Percentiles rank a stretch among this genome's conserved stretches.
phyloP scores from a whole-genome alignment of 2,888 invertebrate species.

The Trachelus iudaicus region DNA sequence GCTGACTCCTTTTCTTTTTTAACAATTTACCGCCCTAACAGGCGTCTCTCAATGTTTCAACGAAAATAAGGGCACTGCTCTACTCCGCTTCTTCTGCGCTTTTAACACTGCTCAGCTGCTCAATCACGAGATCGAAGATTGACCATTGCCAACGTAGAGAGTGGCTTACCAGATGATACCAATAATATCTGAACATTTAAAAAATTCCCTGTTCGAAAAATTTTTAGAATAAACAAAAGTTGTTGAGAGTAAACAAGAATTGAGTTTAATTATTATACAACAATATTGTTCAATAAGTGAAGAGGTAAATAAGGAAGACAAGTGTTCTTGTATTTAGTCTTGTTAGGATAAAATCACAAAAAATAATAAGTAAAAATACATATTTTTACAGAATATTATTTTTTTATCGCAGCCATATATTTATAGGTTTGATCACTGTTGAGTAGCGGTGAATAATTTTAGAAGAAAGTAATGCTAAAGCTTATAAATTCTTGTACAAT shows the following conservation, averaged over 20 bases:
- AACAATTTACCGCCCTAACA: slow-evolving; percentile 17
- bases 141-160: slow-evolving; percentile 17
- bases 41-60: slow-evolving; percentile 16
- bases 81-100: slow-evolving; percentile 4
- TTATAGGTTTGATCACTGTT: not conserved
- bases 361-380: not conserved
- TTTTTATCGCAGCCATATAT: not conserved
- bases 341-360: not conserved
- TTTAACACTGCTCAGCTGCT: slow-evolving; percentile 42
- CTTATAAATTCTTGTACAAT: slow-evolving; percentile 8
- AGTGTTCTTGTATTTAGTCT: not conserved
- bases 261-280: not conserved
- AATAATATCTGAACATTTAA: not conserved
- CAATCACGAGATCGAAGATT: slow-evolving; percentile 49
- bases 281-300: not conserved
- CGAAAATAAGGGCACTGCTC: slow-evolving; percentile 6
- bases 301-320: not conserved
- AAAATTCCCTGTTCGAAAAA: not conserved
- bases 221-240: not conserved
- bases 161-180: not conserved
- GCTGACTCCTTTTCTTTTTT: slow-evolving; percentile 6
- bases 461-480: not conserved
- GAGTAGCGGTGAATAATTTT: not conserved
- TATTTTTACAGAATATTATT: not conserved
- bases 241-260: not conserved